These are phyloP conservation scores for Orthonevra nobilis DNA, from an alignment of 2,888 invertebrate genomes.

Conservation along the genomic window DNA sequence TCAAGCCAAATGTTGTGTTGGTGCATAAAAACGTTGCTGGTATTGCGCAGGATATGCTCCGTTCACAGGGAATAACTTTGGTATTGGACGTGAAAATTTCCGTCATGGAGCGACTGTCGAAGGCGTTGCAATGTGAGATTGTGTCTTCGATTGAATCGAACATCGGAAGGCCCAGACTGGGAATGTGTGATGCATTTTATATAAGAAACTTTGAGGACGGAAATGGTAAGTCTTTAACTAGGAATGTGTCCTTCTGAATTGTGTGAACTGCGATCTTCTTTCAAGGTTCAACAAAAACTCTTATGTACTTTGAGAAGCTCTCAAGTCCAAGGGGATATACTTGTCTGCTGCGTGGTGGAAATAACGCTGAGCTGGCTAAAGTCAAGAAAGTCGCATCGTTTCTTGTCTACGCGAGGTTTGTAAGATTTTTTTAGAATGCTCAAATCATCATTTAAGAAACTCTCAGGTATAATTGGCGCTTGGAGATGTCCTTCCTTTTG, in stretches of 20 bases:
- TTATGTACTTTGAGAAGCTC: constrained; percentile 97
- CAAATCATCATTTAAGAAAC: no score
- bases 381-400: constrained; percentile 92
- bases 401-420: constrained; percentile 83
- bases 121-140: constrained; percentile 91
- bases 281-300: constrained; percentile 85
- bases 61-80: constrained; percentile 90
- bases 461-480: constrained; percentile 95
- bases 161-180: constrained; percentile 89
- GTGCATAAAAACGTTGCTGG: constrained; percentile 93
- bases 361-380: constrained; percentile 86
- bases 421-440: background rate
- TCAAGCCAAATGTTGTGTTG: constrained; percentile 92
- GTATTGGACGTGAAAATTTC: constrained; percentile 91
- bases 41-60: constrained; percentile 92
- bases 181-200: constrained; percentile 91
- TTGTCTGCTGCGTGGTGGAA: constrained; percentile 92
- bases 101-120: constrained; percentile 89
- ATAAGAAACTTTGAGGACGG: constrained; percentile 83
- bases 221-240: constrained; percentile 80
- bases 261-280: background rate
- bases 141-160: constrained; percentile 94
- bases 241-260: background rate
- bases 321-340: constrained; percentile 92
- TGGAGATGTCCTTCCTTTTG: constrained; percentile 94